Evolutionary conservation across 2,888 invertebrate genomes (phyloP).

Genomic region (Liodrosophila aerea): DNA sequence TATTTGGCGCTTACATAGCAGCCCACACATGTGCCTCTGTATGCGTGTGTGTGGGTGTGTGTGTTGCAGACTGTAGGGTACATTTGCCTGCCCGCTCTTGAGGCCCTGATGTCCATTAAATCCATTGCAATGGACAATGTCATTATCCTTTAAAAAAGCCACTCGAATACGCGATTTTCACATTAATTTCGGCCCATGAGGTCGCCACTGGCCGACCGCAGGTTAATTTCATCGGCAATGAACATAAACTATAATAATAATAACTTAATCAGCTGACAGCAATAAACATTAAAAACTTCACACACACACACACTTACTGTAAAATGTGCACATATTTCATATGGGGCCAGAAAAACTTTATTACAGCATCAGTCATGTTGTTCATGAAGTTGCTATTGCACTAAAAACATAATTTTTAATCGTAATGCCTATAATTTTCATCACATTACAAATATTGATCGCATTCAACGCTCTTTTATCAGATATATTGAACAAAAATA

Average conservation of each 20-base stretch:
- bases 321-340: constrained; percentile 9
- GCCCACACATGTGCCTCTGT: too few species aligned
- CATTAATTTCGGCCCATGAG: constrained; percentile 28
- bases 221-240: constrained; percentile 14
- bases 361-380: constrained; percentile 2
- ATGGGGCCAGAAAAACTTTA: constrained; percentile 9
- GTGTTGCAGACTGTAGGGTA: too few species aligned
- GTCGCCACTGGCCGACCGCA: constrained; percentile 8
- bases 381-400: not conserved
- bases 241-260: constrained; percentile 49
- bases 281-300: constrained; percentile 42
- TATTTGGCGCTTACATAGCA: too few species aligned
- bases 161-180: constrained; percentile 24
- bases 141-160: constrained; percentile 1
- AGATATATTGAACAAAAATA: too few species aligned
- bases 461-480: too few species aligned
- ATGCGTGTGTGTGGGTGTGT: too few species aligned
- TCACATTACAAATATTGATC: too few species aligned
- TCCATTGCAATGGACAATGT: too few species aligned
- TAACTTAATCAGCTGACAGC: constrained; percentile 47
- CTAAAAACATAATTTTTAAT: too few species aligned
- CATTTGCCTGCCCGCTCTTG: too few species aligned
- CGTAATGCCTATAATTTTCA: too few species aligned
- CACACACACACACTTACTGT: constrained; percentile 1
- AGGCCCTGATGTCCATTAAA: constrained; percentile 9